Evolutionary conservation across 2,888 invertebrate genomes (phyloP).

Genomic region (Tanaodytes sp.): DNA sequence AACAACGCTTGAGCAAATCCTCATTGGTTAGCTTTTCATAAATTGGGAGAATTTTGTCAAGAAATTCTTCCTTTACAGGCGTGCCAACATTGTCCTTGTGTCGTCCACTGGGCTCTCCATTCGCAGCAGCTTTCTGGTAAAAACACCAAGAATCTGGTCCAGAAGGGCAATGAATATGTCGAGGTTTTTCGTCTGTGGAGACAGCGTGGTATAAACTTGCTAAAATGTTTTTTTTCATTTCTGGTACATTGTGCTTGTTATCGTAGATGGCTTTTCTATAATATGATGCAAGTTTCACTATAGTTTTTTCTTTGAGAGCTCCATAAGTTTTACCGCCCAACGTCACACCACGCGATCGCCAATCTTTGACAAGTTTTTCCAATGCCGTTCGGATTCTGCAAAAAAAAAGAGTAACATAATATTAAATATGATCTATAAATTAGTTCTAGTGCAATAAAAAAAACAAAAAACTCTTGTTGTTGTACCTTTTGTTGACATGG

Average conservation of each 20-base stretch:
- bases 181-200: slow-evolving; percentile 12
- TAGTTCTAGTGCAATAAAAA: slow-evolving; percentile 1
- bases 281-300: slow-evolving; percentile 30
- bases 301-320: slow-evolving; percentile 33
- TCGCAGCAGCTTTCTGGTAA: slow-evolving; percentile 7
- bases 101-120: slow-evolving; percentile 4
- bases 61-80: slow-evolving; percentile 7
- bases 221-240: slow-evolving; percentile 29
- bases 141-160: too few species aligned
- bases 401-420: not conserved
- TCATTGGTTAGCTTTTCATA: slow-evolving; percentile 6
- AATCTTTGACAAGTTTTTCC: slow-evolving; percentile 16
- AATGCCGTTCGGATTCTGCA: slow-evolving; percentile 21
- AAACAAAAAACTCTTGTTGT: too few species aligned
- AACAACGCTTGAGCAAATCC: slow-evolving; percentile 1
- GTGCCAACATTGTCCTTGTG: slow-evolving; percentile 15
- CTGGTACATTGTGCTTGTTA: slow-evolving; percentile 20
- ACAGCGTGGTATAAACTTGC: slow-evolving; percentile 24
- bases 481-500: slow-evolving; percentile 25
- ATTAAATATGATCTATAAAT: too few species aligned
- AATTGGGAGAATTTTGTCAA: slow-evolving; percentile 11
- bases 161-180: slow-evolving; percentile 9
- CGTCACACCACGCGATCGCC: slow-evolving; percentile 19
- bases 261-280: slow-evolving; percentile 36
- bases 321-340: slow-evolving; percentile 32